A percentile compares a stretch with the other conserved stretches of the same genome.
Conservation (phyloP, 2,797 vertebrate genomes). For the Phoeniculus purpureus region DNA sequence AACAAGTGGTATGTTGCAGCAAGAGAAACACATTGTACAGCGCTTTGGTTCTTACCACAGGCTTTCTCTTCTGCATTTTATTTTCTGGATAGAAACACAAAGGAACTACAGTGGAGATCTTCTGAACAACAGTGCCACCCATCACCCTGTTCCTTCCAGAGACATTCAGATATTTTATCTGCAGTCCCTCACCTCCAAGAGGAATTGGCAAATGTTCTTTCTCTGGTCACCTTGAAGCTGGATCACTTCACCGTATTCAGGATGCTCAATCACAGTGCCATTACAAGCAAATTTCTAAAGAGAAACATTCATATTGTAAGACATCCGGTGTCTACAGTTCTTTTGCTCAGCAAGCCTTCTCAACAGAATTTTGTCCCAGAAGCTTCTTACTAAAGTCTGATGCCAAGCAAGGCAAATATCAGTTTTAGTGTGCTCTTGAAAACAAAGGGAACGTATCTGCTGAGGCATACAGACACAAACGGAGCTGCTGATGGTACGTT, state of each 20-base stretch:
- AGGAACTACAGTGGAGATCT: background rate
- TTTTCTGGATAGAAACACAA: constrained; percentile 6
- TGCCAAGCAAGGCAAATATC: constrained; percentile 5
- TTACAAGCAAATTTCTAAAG: constrained; percentile 86
- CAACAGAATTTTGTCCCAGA: background rate
- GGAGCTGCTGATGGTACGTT: background rate
- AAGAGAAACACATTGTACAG: background rate
- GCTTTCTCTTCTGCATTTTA: background rate
- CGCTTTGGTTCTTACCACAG: background rate
- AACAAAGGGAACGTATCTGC: background rate
- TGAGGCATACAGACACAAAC: background rate
- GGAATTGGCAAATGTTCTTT: constrained; percentile 86
- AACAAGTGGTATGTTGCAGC: background rate
- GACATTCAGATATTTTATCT: background rate
- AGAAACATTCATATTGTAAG: background rate
- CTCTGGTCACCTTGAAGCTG: constrained; percentile 86
- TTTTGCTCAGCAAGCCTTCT: background rate
- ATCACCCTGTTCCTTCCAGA: background rate
- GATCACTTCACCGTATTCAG: constrained; percentile 86
- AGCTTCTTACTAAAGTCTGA: background rate
- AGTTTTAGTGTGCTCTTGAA: background rate
- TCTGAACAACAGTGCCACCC: background rate
- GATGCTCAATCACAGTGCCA: constrained; percentile 86
- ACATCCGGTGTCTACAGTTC: background rate
- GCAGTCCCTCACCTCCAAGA: constrained; percentile 80